phyloP scores from a whole-genome alignment of 2,888 invertebrate genomes.

The Salpingus planirostris region DNA sequence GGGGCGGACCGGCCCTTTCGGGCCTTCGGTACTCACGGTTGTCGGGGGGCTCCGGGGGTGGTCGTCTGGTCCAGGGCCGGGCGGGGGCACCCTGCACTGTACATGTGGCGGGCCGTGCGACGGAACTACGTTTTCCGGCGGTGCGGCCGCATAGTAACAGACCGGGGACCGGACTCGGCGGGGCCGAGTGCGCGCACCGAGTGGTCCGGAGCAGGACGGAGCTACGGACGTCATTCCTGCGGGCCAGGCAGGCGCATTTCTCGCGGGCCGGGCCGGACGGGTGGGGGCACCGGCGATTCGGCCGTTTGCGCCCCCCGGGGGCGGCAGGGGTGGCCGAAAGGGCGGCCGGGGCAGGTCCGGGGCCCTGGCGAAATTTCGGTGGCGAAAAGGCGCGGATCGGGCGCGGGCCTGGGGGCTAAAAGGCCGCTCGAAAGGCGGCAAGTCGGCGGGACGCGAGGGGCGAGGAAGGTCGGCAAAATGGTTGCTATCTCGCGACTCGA shows the following conservation, averaged over 20 bases:
- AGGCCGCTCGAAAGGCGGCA: slow-evolving; percentile 23
- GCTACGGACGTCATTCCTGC: slow-evolving; percentile 26
- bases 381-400: slow-evolving; percentile 28
- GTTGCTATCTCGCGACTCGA: slow-evolving; percentile 30
- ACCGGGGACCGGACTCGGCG: slow-evolving; percentile 27
- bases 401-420: too few species aligned
- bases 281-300: slow-evolving; percentile 19
- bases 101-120: slow-evolving; percentile 12
- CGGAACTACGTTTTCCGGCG: slow-evolving; percentile 15
- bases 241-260: slow-evolving; percentile 27
- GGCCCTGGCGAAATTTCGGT: slow-evolving; percentile 15
- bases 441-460: slow-evolving; percentile 33
- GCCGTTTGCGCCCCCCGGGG: slow-evolving; percentile 19
- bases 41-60: neutral
- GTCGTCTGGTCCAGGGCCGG: neutral
- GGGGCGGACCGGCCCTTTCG: neutral
- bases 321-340: too few species aligned
- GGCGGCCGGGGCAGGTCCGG: slow-evolving; percentile 2
- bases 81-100: slow-evolving; percentile 11
- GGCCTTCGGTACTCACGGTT: slow-evolving; percentile 1
- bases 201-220: slow-evolving; percentile 23
- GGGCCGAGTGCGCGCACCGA: slow-evolving; percentile 16
- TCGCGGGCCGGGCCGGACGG: slow-evolving; percentile 14
- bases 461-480: slow-evolving; percentile 35
- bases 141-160: slow-evolving; percentile 29